Evolutionary conservation across 2,888 invertebrate species (phyloP).

Genomic region (Sesia apiformis): DNA sequence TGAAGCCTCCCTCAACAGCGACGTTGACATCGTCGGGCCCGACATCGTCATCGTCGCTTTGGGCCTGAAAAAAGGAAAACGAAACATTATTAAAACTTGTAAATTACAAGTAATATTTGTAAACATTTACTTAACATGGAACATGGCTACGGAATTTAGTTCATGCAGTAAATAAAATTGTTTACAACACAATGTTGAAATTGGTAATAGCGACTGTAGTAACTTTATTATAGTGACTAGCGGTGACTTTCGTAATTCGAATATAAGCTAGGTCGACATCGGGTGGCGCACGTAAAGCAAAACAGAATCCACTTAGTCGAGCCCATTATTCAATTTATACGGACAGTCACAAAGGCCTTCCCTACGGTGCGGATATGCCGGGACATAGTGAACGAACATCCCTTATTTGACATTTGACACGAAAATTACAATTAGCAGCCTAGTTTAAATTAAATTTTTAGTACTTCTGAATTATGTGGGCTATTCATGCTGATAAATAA

Average conservation of each 20-base stretch:
- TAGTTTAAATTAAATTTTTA: neutral
- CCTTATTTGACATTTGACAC: slow-evolving; percentile 2
- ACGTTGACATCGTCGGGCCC: slow-evolving; percentile 96
- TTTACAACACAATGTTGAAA: no score
- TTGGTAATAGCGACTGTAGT: neutral
- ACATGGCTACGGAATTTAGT: no score
- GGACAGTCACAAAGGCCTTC: slow-evolving; percentile 35
- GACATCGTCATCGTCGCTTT: slow-evolving; percentile 98
- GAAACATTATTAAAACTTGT: no score
- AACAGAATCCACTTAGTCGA: slow-evolving; percentile 60
- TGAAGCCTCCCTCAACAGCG: slow-evolving; percentile 96
- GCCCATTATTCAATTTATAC: slow-evolving; percentile 64
- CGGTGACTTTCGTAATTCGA: slow-evolving; percentile 1
- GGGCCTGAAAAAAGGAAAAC: slow-evolving; percentile 79
- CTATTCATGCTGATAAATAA: no score
- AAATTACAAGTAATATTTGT: no score
- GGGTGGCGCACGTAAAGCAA: slow-evolving; percentile 42
- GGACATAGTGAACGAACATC: slow-evolving; percentile 8
- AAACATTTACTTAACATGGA: no score
- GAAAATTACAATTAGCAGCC: slow-evolving; percentile 4
- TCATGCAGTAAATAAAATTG: no score
- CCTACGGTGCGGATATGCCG: slow-evolving; percentile 19
- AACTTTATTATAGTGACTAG: neutral
- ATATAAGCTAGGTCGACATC: slow-evolving; percentile 12
- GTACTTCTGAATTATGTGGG: no score